Evolutionary conservation across 2,888 invertebrate species (phyloP).

Genomic region (Ischnura elegans): DNA sequence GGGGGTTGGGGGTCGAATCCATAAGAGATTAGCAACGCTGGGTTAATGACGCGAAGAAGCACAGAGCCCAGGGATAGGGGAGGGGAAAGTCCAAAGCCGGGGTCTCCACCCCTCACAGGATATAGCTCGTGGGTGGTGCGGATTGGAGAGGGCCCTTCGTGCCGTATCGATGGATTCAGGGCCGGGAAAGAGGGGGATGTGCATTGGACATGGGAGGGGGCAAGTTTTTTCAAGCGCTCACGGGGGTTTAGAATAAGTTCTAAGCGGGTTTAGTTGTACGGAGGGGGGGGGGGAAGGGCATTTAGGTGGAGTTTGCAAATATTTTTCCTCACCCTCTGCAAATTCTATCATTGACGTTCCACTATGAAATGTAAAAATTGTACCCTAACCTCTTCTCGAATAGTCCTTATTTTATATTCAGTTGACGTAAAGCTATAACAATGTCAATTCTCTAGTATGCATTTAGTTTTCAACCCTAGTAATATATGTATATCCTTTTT

Average conservation of each 20-base stretch:
- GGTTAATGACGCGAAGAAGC: conserved; percentile 53
- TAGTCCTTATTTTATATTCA: too few relatives aligned
- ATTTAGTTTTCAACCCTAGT: too few relatives aligned
- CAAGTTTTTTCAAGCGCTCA: conserved; percentile 5
- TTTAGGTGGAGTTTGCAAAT: conserved; percentile 17
- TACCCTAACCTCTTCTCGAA: too few relatives aligned
- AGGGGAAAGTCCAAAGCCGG: background rate
- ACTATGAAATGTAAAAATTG: too few relatives aligned
- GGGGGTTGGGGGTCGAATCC: conserved; percentile 34
- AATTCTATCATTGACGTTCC: too few relatives aligned
- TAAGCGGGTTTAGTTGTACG: too few relatives aligned
- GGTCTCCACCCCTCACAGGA: background rate
- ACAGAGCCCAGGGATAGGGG: background rate
- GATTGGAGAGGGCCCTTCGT: background rate
- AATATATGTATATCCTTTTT: too few relatives aligned
- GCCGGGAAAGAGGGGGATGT: background rate
- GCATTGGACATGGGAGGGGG: background rate
- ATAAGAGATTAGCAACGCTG: conserved; percentile 54
- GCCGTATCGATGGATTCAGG: conserved; percentile 27
- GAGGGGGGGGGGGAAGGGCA: background rate
- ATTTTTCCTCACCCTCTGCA: too few relatives aligned
- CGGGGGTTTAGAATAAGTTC: too few relatives aligned
- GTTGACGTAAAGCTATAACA: too few relatives aligned
- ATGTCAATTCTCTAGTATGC: too few relatives aligned
- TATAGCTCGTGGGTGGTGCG: conserved; percentile 16